A percentile compares a stretch with the other conserved stretches of the same genome.
Conservation (phyloP, 2,113 vertebrate species). For the Pao palembangensis region DNA sequence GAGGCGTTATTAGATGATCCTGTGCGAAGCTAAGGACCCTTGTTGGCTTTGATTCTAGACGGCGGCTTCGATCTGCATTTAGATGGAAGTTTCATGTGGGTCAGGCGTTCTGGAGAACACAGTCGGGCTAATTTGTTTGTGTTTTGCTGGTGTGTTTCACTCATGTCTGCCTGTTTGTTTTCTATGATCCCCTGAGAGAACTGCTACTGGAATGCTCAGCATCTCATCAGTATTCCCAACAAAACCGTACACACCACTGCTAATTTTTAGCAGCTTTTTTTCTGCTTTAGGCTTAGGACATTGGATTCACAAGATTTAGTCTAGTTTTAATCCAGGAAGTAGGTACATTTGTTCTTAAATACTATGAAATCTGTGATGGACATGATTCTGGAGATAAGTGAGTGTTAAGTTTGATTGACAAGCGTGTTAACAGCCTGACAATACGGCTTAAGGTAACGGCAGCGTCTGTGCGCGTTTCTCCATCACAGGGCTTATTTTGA, state of each 20-base stretch:
- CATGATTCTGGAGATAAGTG: no score
- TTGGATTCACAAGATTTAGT: no score
- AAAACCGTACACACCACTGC: neutral
- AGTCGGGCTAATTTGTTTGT: slow-evolving; percentile 12
- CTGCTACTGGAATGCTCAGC: neutral
- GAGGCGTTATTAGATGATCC: no score
- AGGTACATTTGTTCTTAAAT: no score
- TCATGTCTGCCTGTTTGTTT: slow-evolving; percentile 16
- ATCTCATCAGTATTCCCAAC: neutral
- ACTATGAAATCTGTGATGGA: no score
- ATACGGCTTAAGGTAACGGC: no score
- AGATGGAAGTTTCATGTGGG: slow-evolving; percentile 5
- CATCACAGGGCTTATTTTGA: neutral
- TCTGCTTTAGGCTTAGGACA: no score
- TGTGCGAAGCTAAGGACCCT: no score
- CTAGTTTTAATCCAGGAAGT: no score
- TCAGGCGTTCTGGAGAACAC: slow-evolving; percentile 1
- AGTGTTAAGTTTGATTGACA: no score
- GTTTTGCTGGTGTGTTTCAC: slow-evolving; percentile 4
- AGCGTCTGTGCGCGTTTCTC: neutral
- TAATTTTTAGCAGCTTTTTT: no score
- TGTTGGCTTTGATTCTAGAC: neutral
- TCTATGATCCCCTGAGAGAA: slow-evolving; percentile 3
- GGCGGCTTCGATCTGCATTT: slow-evolving; percentile 1
- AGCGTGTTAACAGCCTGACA: no score